Base-by-base conservation (phyloP, 2,797 vertebrate genomes). In the Tapirus indicus region DNA sequence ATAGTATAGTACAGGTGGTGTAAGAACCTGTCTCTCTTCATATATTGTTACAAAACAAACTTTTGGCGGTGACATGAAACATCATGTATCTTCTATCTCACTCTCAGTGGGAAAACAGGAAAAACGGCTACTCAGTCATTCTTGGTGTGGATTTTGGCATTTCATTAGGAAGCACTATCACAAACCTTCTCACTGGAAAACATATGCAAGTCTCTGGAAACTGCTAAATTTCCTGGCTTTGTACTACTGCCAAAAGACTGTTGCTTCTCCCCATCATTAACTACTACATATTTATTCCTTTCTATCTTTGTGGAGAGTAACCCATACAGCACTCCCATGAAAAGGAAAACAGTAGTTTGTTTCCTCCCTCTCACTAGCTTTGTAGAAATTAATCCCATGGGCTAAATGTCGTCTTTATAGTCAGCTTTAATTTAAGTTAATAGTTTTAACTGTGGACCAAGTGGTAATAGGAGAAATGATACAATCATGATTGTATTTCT, bases 1-100 rank as follows among this genome's bases (percentile, higher is more conserved):
- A 96, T 80, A 98, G 97, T 54, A 64, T 72, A 83, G 96, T 93
- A 97, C 98, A 98, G 98, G 98, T 98, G 98, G 98, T 80, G 94
- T 96, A 96, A 97, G 94, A 98, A 96, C 88, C 88, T 95, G 21
- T 94, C 98, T 92, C 49, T 92, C 80, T 83, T 93, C 10, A 18
- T 72, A 97, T 95, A 68, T 78, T 1, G 97, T 7, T 78, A 95
- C 96, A 95, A 20, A 91, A 93, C 96, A 97, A n/a, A 71, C 54
- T 64, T 95, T 75, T 3, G 4, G 97, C 94, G 87, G 98, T 97
- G 93, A 92, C 83, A 5, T 80, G 6, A 89, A 85, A 62, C 83
- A 44, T 88, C 66, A 1, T 86, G 97, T 78, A 90, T 97, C 98
- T 97, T 95, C 68, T 1, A 27, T 97, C 97, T 3, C 97, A 97